Conservation (phyloP, 1,140 invertebrate species). For the Chrysomallon squamiferum region DNA sequence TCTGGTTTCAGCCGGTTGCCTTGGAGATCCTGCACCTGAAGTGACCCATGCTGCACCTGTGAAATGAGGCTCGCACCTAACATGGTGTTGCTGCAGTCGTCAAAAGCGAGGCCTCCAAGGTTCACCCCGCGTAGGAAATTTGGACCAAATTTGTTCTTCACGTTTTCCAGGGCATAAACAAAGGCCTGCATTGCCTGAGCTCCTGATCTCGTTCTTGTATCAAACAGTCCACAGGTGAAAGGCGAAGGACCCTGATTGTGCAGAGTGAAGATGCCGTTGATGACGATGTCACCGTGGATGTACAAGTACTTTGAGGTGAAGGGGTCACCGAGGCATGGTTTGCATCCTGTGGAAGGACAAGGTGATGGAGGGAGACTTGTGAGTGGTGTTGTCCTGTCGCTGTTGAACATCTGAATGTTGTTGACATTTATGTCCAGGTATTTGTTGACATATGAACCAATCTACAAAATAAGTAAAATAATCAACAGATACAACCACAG, state of each 20-base stretch:
- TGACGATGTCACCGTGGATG: constrained; percentile 44
- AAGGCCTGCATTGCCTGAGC: constrained; percentile 81
- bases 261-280: constrained; percentile 51
- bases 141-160: constrained; percentile 67
- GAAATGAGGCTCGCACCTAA: constrained; percentile 26
- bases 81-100: constrained; percentile 45
- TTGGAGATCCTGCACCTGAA: constrained; percentile 31
- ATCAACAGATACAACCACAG: not conserved
- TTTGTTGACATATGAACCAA: constrained; percentile 40
- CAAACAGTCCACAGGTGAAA: constrained; percentile 38
- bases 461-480: constrained; percentile 26
- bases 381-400: constrained; percentile 22
- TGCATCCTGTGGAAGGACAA: constrained; percentile 35
- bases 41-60: constrained; percentile 34
- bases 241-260: constrained; percentile 33
- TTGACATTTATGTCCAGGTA: constrained; percentile 31
- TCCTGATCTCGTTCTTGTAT: constrained; percentile 13
- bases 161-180: constrained; percentile 78
- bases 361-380: constrained; percentile 31
- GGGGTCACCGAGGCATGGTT: constrained; percentile 35
- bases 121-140: constrained; percentile 67
- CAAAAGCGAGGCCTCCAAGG: constrained; percentile 67
- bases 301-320: constrained; percentile 39
- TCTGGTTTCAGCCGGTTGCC: constrained; percentile 37
- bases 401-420: constrained; percentile 44